A percentile compares a stretch with the other conserved stretches of the same genome.
phyloP scores from a whole-genome alignment of 1,140 invertebrate genomes.

The Protaetia brevitarsis region DNA sequence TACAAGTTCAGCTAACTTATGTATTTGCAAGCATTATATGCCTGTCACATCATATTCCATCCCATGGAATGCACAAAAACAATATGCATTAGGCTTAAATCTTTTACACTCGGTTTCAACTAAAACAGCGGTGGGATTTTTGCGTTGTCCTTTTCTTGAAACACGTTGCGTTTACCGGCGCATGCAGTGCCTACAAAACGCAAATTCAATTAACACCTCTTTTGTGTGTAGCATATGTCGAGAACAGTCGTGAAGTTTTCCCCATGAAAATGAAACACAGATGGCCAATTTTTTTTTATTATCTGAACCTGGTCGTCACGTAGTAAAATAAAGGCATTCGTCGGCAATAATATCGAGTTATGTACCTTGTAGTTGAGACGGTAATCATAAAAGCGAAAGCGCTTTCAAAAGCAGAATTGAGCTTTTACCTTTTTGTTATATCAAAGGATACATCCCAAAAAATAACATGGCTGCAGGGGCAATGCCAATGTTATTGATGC shows the following conservation, averaged over 20 bases:
- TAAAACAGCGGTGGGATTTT: not conserved
- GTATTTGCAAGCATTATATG: too few relatives aligned
- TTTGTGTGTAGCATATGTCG: not conserved
- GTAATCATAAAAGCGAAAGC: not conserved
- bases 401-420: not conserved
- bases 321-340: constrained; percentile 6
- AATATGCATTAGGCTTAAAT: not conserved
- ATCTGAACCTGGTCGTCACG: not conserved
- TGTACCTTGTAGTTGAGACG: too few relatives aligned
- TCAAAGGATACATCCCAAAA: not conserved
- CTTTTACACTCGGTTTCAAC: not conserved
- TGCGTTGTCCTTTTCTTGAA: not conserved
- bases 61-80: too few relatives aligned
- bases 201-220: constrained; percentile 15
- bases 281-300: not conserved
- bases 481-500: too few relatives aligned
- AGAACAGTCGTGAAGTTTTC: not conserved
- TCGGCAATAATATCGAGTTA: not conserved
- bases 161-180: not conserved
- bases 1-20: too few relatives aligned
- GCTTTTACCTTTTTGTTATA: not conserved
- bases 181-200: not conserved
- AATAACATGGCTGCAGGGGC: too few relatives aligned
- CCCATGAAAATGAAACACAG: constrained; percentile 2
- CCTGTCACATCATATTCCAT: too few relatives aligned